A percentile compares a stretch with the other conserved stretches of the same genome.
phyloP scores from a whole-genome alignment of 2,888 invertebrate genomes.

The Cybosia mesomella region DNA sequence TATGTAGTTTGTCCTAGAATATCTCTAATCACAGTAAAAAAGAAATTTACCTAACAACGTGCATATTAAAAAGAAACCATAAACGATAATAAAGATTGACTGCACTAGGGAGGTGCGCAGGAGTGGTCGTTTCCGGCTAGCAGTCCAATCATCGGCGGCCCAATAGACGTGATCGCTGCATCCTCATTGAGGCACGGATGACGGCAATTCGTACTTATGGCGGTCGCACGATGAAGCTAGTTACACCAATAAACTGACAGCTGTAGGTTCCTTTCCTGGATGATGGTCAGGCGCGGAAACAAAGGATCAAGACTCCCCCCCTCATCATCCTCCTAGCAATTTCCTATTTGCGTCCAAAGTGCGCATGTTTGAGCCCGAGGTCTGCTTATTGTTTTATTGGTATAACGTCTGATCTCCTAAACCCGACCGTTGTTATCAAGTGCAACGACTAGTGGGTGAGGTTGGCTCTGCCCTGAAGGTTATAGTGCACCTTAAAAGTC shows the following conservation, averaged over 20 bases:
- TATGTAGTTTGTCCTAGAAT: not conserved
- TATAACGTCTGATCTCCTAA: too few relatives aligned
- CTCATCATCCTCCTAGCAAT: too few relatives aligned
- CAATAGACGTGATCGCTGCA: conserved; percentile 71
- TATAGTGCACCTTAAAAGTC: too few relatives aligned
- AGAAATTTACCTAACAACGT: not conserved
- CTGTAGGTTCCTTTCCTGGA: not conserved
- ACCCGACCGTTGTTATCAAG: too few relatives aligned
- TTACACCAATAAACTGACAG: conserved; percentile 5
- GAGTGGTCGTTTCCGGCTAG: conserved; percentile 50
- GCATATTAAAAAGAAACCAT: not conserved
- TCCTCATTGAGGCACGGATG: conserved; percentile 81
- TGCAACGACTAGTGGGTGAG: too few relatives aligned
- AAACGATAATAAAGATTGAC: conserved; percentile 20
- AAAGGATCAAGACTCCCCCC: too few relatives aligned
- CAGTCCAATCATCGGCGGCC: conserved; percentile 66
- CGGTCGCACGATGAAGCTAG: conserved; percentile 21
- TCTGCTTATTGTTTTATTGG: too few relatives aligned
- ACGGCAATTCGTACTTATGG: conserved; percentile 62
- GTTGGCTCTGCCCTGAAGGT: too few relatives aligned
- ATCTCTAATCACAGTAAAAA: not conserved
- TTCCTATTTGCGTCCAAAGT: too few relatives aligned
- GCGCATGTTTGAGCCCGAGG: too few relatives aligned
- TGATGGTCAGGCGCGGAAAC: too few relatives aligned
- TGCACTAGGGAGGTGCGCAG: conserved; percentile 52